Percentiles rank a stretch among this genome's conserved stretches.
These are phyloP conservation scores for fruit fly (Drosophila melanogaster) DNA, from an alignment of 1,140 invertebrate species.

Conservation along the genomic window Release_6_plus_ISO1_MT NT_033777.3:9956001-9956500, in stretches of 20 bases:
- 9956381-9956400: conserved; percentile 74
- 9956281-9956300: conserved; percentile 52
- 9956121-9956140: conserved; percentile 12
- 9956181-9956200: conserved; percentile 73
- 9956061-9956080: conserved; percentile 63
- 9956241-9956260: conserved; percentile 82
- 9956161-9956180: conserved; percentile 78
- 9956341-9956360: conserved; percentile 51
- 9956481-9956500: not conserved
- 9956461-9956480: conserved; percentile 60
- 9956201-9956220: conserved; percentile 11
- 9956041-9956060: conserved; percentile 12
- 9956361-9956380: conserved; percentile 64
- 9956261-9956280: conserved; percentile 81
- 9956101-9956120: conserved; percentile 18
- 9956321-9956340: conserved; percentile 71
- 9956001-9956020: not conserved
- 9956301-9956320: conserved; percentile 19
- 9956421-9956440: conserved; percentile 13
- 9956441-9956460: conserved; percentile 60
- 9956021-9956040: not conserved
- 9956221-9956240: conserved; percentile 75
- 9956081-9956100: conserved; percentile 62
- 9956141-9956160: conserved; percentile 7
- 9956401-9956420: conserved; percentile 72